Percentiles rank a stretch among this genome's conserved stretches.
phyloP scores from a whole-genome alignment of 1,140 invertebrate genomes.

The Colletes latitarsis region DNA sequence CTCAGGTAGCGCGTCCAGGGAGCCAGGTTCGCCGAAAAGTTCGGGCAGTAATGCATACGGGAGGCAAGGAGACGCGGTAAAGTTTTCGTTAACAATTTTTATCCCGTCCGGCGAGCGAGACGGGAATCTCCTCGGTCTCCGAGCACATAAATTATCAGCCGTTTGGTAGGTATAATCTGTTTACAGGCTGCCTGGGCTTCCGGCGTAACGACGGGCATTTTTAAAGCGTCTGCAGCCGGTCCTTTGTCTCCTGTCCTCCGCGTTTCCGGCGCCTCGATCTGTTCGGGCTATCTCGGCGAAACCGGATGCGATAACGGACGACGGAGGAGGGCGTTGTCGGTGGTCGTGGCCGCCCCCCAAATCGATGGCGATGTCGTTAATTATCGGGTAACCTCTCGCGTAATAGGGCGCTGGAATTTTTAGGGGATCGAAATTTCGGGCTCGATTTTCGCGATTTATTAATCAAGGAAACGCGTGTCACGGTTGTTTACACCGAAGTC shows the following conservation, averaged over 20 bases:
- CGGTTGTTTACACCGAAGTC: too few relatives aligned
- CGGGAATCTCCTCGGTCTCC: neutral
- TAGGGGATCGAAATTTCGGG: neutral
- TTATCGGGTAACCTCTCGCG: too few relatives aligned
- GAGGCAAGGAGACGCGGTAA: constrained; percentile 6
- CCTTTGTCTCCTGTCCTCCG: constrained; percentile 39
- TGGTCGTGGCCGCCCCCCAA: too few relatives aligned
- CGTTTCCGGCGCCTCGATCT: constrained; percentile 2
- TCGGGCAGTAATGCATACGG: constrained; percentile 16
- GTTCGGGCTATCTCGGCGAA: neutral
- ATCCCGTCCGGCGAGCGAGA: neutral
- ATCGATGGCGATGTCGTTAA: neutral
- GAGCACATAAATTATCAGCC: constrained; percentile 45
- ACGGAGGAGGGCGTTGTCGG: neutral
- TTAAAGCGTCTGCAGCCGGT: constrained; percentile 45
- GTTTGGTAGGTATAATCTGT: constrained; percentile 54
- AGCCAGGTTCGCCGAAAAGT: constrained; percentile 1
- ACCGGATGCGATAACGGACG: constrained; percentile 6
- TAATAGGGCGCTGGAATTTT: too few relatives aligned
- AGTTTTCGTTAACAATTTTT: constrained; percentile 47
- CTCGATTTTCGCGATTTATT: too few relatives aligned
- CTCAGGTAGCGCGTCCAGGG: constrained; percentile 2
- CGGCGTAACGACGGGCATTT: constrained; percentile 52
- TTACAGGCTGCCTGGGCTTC: constrained; percentile 38
- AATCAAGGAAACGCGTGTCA: too few relatives aligned